Evolutionary conservation across 2,888 invertebrate species (phyloP).

Genomic region (Tubulanus polymorphus): DNA sequence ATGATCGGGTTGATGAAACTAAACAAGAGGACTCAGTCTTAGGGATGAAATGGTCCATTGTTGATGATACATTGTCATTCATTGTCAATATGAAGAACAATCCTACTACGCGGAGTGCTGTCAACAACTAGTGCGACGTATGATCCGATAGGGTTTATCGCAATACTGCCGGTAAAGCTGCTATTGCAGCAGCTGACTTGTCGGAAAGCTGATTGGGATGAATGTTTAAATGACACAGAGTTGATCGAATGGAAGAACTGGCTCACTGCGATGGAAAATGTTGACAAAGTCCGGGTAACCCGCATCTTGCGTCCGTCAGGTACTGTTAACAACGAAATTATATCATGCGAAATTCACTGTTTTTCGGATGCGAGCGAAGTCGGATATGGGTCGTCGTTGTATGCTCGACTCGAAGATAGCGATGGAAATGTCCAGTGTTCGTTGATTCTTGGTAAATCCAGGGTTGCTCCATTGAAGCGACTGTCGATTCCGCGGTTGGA

Average conservation of each 20-base stretch:
- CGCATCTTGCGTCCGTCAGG: background rate
- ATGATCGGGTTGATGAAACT: conserved; percentile 5
- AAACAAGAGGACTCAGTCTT: background rate
- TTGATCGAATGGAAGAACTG: background rate
- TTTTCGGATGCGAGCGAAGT: conserved; percentile 16
- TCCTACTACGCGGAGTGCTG: background rate
- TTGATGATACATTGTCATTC: conserved; percentile 10
- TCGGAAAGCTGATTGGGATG: background rate
- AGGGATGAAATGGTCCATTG: background rate
- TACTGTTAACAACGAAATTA: background rate
- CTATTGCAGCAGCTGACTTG: conserved; percentile 4
- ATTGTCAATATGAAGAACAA: background rate
- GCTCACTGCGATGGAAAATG: background rate
- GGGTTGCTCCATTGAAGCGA: conserved; percentile 2
- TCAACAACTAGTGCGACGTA: background rate
- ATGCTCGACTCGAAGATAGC: conserved; percentile 8
- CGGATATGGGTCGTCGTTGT: conserved; percentile 13
- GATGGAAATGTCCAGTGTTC: conserved; percentile 10
- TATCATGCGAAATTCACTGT: conserved; percentile 9
- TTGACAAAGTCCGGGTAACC: background rate
- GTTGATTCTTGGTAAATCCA: conserved; percentile 9
- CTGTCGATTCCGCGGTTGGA: conserved; percentile 4
- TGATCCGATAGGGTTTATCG: background rate
- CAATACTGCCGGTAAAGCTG: background rate
- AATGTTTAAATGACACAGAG: background rate